Evolutionary conservation across 2,888 invertebrate species (phyloP), one percentile per base, ranked within the genome.

Genomic region (Stegana nigrithorax): DNA sequence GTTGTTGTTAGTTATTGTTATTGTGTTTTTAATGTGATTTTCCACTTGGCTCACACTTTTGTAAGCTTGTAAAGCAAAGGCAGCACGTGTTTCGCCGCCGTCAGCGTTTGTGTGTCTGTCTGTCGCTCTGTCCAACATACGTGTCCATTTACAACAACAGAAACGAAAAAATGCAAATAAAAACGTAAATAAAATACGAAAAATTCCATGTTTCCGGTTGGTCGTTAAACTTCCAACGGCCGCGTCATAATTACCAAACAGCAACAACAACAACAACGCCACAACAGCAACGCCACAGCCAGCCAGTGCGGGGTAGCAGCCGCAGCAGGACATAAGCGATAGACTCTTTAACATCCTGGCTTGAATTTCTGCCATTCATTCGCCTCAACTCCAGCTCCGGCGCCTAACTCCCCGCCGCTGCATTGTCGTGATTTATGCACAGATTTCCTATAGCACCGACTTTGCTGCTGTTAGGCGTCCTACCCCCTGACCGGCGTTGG

Each of bases 1-100:
- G 78, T 77, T 75, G 79, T 76, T 80, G 80, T 76, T 76, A 76
- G 80, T 76, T 76, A 76, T 78, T 80, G 76, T 80, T 80, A 76
- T 76, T 73, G 78, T 78, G 67, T 71, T 72, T 76, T 77, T 80
- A 77, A 80, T 77, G 80, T 78, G 78, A 78, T 77, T 80, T 77
- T 80, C 78, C 76, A 76, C 80, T 79, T 75, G 80, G 73, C 75
- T 75, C 75, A 75, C 78, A 79, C 78, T 75, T 75, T 70, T 73
- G 75, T 79, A 69, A 75, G 75, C 73, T 72, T 79, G 69, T 72
- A 67, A 67, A 67, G 68, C 71, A 8, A 25, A 29, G 26, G 27
- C 45, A 44, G 45, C 59, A 39, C 32, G 29, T 47, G 36, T 50
- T 50, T 2, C 42, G 10, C 51, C 6, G 39, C 27, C 42, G 14